Conservation (phyloP, 2,113 vertebrate genomes). For the Nestor notabilis region DNA sequence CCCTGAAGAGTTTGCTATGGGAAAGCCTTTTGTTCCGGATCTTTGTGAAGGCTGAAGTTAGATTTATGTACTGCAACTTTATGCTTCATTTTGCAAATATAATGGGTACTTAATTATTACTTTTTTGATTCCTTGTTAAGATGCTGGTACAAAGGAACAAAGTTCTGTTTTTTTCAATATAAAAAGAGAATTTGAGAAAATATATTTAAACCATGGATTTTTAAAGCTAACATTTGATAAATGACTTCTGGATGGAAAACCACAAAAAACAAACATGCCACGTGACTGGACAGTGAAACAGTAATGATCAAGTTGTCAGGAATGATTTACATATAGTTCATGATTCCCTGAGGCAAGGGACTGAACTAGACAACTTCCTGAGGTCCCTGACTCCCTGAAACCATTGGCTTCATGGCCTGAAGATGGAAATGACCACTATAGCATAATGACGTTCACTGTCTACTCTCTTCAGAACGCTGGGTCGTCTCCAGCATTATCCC, state of each 20-base stretch:
- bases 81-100: neutral
- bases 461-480: neutral
- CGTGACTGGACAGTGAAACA: neutral
- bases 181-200: neutral
- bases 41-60: neutral
- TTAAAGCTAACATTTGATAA: neutral
- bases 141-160: neutral
- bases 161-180: neutral
- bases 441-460: neutral
- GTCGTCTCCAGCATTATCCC: neutral
- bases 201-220: neutral
- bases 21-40: neutral
- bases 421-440: slow-evolving; percentile 15
- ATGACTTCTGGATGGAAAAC: neutral
- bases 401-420: neutral
- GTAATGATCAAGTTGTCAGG: neutral
- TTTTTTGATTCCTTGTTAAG: neutral
- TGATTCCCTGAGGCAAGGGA: neutral
- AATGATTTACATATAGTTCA: neutral
- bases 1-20: neutral
- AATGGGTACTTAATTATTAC: neutral
- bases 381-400: neutral
- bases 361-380: neutral
- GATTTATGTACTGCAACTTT: neutral
- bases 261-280: neutral